Base-by-base conservation (phyloP, 2,797 vertebrate species). In the Cuculus canorus region DNA sequence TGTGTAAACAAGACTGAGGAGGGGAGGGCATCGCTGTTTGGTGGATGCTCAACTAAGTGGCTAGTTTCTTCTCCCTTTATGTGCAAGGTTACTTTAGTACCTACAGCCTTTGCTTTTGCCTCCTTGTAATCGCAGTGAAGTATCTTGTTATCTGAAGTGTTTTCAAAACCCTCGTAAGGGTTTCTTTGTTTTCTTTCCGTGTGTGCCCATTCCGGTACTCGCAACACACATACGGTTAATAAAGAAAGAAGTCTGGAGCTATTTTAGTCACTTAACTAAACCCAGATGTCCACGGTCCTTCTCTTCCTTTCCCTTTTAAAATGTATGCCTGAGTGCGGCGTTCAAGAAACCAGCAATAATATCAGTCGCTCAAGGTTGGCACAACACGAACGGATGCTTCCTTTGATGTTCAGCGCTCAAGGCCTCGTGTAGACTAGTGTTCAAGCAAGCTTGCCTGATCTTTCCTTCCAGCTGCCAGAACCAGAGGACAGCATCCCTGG, bases 321-420 rank as follows among this genome's bases (percentile, higher is more conserved):
- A 86, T 80, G 16, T 3, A 57, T 54, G 85, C 86, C 56, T 16
- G 80, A 82, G 68, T 0, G 1, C 32, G 2, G 85, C 82, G 90
- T 86, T 95, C 92, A 91, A 56, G 48, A 79, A 35, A 50, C n/a
- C 94, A 80, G 91, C 90, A 90, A 24, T 88, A 71, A 84, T 57
- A 24, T n/a, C 9, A 7, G 18, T 72, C 56, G 95, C 91, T 90
- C 89, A 23, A 60, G 85, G 73, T 77, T 96, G 92, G 90, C 52
- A 1, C 35, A 61, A 70, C 80, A 79, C 3, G 7, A 30, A 15
- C 8, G 10, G 70, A 65, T 32, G 47, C 33, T 43, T 54, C 78
- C 60, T 65, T 65, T 30, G 18, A 6, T 41, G 87, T 52, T 68
- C 41, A 59, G 68, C 0, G 28, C 93, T 57, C 76, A 25, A 18